A percentile compares a stretch with the other conserved stretches of the same genome.
Evolutionary conservation across 2,113 vertebrate genomes (phyloP).

Genomic region (Stigmatopora nigra): DNA sequence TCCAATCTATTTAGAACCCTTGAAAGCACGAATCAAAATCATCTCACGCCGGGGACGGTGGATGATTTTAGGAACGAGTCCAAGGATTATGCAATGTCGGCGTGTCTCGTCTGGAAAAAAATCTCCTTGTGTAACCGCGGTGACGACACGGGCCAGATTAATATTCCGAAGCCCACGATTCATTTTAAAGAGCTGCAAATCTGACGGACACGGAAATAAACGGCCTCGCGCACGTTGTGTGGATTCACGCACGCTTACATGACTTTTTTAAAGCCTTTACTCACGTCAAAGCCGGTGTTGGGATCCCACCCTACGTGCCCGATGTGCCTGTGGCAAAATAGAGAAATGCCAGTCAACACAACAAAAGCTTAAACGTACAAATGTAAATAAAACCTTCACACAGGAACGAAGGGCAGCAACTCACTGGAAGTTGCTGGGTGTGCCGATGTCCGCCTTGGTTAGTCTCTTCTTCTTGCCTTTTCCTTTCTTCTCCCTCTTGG

Average conservation of each 20-base stretch:
- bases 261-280: slow-evolving; percentile 41
- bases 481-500: slow-evolving; percentile 89
- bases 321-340: slow-evolving; percentile 75
- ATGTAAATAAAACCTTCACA: not conserved
- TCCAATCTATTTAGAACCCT: slow-evolving; percentile 15
- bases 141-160: slow-evolving; percentile 22
- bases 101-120: slow-evolving; percentile 27
- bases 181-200: slow-evolving; percentile 19
- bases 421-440: slow-evolving; percentile 98
- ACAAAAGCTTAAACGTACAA: not conserved
- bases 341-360: not conserved
- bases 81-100: slow-evolving; percentile 55
- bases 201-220: slow-evolving; percentile 8
- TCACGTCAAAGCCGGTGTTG: slow-evolving; percentile 98
- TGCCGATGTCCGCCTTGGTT: slow-evolving; percentile 97
- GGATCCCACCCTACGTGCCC: slow-evolving; percentile 98
- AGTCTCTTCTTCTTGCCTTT: slow-evolving; percentile 91
- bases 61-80: slow-evolving; percentile 27
- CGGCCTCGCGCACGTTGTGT: not conserved
- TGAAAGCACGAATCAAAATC: slow-evolving; percentile 34
- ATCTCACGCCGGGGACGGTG: slow-evolving; percentile 23
- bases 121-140: slow-evolving; percentile 51
- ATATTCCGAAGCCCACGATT: slow-evolving; percentile 18
- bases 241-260: not conserved
- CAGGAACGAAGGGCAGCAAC: slow-evolving; percentile 29